These are phyloP conservation scores for Nasua narica DNA, from an alignment of 2,797 vertebrate genomes.

Conservation along the genomic window DNA sequence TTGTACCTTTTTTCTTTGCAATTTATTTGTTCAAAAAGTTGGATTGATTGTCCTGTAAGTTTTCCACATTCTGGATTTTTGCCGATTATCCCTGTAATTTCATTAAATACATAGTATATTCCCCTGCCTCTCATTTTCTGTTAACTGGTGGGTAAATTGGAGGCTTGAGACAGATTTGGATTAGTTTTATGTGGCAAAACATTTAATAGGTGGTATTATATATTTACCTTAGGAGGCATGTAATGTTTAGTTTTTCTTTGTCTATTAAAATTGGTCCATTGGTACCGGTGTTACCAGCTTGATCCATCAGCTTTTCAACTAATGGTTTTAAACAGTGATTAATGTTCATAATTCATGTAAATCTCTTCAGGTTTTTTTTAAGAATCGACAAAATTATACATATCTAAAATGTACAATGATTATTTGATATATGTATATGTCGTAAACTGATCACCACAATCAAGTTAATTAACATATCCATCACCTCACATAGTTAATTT, in stretches of 20 bases:
- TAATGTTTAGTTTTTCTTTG: neutral
- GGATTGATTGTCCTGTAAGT: neutral
- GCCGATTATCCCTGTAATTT: neutral
- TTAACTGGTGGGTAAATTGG: neutral
- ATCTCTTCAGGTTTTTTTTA: neutral
- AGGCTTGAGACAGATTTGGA: neutral
- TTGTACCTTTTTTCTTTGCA: neutral
- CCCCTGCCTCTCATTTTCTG: neutral
- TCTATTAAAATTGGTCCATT: neutral
- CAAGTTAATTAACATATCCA: neutral
- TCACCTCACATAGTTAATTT: neutral
- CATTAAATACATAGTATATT: neutral
- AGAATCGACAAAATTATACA: neutral
- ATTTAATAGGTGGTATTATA: neutral
- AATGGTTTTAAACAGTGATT: constrained; percentile 2
- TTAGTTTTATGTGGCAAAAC: constrained; percentile 22
- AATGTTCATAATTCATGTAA: neutral
- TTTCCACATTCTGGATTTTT: constrained; percentile 34
- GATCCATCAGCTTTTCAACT: neutral
- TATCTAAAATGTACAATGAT: neutral
- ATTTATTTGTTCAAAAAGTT: constrained; percentile 32
- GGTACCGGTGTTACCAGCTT: neutral
- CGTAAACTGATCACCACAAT: neutral
- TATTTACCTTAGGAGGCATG: neutral
- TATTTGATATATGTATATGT: neutral